A percentile compares a stretch with the other conserved stretches of the same genome.
phyloP scores from a whole-genome alignment of 2,797 vertebrate species.

The Ispidina lecontei region DNA sequence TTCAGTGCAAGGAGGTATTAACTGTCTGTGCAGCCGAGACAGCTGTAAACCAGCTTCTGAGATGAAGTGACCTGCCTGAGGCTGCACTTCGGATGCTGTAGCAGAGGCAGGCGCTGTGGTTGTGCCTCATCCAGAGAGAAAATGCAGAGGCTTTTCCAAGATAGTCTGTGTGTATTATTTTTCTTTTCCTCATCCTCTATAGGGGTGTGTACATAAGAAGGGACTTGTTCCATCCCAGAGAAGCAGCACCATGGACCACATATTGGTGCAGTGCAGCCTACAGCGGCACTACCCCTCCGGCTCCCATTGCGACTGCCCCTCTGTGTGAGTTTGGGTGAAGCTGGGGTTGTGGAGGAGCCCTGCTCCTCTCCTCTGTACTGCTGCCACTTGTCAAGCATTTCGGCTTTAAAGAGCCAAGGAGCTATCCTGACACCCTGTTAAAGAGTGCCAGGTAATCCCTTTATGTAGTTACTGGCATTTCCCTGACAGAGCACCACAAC shows the following conservation, averaged over 20 bases:
- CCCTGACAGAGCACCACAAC: neutral
- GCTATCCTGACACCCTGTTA: conserved; percentile 20
- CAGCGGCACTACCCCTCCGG: accelerated
- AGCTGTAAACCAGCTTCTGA: conserved; percentile 33
- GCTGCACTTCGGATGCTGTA: neutral
- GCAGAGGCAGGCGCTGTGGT: neutral
- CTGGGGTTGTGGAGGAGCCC: neutral
- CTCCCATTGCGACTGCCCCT: accelerated
- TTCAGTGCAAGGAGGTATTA: neutral
- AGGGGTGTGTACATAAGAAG: neutral
- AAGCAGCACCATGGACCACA: accelerated
- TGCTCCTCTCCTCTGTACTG: neutral
- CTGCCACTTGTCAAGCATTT: neutral
- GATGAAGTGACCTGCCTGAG: neutral
- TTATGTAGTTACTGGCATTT: conserved; percentile 45
- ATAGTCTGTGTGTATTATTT: accelerated
- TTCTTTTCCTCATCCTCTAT: neutral
- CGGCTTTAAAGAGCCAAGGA: neutral
- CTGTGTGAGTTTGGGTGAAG: neutral
- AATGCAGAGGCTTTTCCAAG: neutral
- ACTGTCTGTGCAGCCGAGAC: conserved; percentile 17
- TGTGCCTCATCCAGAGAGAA: neutral
- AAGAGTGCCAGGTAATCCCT: conserved; percentile 46
- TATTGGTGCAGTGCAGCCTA: accelerated
- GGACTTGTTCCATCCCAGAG: neutral